Evolutionary conservation across 2,113 vertebrate species (phyloP).

Genomic region (Crypturellus undulatus): DNA sequence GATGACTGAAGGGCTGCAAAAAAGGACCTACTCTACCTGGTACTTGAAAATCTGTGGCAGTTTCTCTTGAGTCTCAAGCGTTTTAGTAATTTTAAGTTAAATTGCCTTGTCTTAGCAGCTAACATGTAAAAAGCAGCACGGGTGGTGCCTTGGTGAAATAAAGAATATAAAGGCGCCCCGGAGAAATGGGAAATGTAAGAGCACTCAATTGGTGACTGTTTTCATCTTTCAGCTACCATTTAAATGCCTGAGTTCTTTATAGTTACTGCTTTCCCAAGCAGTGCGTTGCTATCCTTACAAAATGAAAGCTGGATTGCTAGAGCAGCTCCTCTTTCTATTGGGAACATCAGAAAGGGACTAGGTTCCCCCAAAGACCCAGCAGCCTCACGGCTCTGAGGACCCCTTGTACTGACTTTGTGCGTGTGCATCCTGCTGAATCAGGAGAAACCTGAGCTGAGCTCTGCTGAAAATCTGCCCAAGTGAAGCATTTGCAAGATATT

Average conservation of each 20-base stretch:
- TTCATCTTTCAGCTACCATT: background rate
- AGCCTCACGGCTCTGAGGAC: background rate
- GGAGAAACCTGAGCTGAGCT: constrained; percentile 39
- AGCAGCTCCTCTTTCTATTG: background rate
- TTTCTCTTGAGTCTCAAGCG: background rate
- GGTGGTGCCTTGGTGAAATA: background rate
- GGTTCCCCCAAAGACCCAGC: background rate
- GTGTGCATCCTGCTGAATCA: background rate
- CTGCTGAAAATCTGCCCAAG: constrained; percentile 23
- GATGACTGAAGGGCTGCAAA: background rate
- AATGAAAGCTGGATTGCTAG: background rate
- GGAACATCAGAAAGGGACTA: background rate
- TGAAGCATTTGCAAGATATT: constrained; percentile 18
- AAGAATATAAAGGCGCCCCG: background rate
- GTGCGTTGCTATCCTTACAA: background rate
- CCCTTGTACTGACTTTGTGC: rapidly evolving
- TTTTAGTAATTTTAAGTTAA: background rate
- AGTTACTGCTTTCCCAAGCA: background rate
- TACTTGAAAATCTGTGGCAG: background rate
- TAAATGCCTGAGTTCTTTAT: background rate
- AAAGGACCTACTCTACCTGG: background rate
- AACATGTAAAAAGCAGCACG: background rate
- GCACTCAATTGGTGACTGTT: rapidly evolving
- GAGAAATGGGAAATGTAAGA: background rate
- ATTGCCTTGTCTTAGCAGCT: background rate